Evolutionary conservation across 2,113 vertebrate genomes (phyloP).

Genomic region (Pseudolaguvia tuberculata): DNA sequence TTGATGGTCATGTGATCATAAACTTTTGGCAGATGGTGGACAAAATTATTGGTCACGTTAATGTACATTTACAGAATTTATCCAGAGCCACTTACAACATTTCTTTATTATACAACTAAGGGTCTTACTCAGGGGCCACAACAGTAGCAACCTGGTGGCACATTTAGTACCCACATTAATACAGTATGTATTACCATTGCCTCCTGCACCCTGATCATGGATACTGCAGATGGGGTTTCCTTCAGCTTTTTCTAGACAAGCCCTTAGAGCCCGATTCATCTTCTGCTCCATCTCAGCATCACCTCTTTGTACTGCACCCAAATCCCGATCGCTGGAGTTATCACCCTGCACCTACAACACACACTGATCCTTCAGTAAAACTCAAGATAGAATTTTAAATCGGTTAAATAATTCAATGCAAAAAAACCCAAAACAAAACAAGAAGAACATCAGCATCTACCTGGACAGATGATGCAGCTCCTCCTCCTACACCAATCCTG

Average conservation of each 20-base stretch:
- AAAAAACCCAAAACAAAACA: background rate
- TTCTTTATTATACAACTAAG: too few relatives aligned
- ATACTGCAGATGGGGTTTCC: constrained; percentile 86
- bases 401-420: background rate
- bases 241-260: constrained; percentile 73
- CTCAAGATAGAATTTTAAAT: background rate
- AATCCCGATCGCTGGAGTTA: constrained; percentile 77
- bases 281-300: constrained; percentile 94
- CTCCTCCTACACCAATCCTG: constrained; percentile 87
- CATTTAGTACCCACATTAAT: too few relatives aligned
- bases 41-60: too few relatives aligned
- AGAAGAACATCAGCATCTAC: constrained; percentile 52
- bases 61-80: too few relatives aligned
- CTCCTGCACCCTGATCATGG: constrained; percentile 88
- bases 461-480: constrained; percentile 85
- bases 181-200: constrained; percentile 73
- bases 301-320: constrained; percentile 86
- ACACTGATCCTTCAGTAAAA: background rate
- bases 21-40: too few relatives aligned
- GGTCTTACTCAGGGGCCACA: too few relatives aligned
- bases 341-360: constrained; percentile 77
- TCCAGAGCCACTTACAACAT: too few relatives aligned
- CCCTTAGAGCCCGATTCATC: constrained; percentile 86
- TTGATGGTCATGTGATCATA: too few relatives aligned
- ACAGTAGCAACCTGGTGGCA: too few relatives aligned